Base-by-base conservation (phyloP, 2,888 invertebrate genomes). In the Nemurella pictetii region DNA sequence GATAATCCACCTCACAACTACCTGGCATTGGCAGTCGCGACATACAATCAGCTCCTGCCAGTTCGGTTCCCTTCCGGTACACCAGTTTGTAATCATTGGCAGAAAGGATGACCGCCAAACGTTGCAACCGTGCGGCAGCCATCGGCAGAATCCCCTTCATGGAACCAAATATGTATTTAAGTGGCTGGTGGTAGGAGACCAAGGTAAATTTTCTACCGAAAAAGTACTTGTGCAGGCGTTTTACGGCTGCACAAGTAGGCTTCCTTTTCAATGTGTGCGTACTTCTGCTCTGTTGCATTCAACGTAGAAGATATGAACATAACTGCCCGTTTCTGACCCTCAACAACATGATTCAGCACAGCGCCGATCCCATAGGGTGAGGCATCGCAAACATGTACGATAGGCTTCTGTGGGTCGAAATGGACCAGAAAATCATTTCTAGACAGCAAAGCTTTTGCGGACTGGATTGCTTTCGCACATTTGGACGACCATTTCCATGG, bases 161-260 rank as follows among this genome's bases (percentile, higher is more conserved):
- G 9, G 85, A 83, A 7, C 86, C 87, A 12, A 88, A 86, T 81
- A 88, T 87, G 20, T 80, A 74, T 3, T 84, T 83, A 29, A 88
- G 83, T 9, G 87, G 87, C 55, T 86, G 84, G 55, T 87, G 84
- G 84, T 87, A 87, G 0, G 87, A 87, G 36, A 87, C 85, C 35
- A 87, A 80, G 3, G 72, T 83, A 78, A 86, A 88, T 55, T 86
- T 84, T 26, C 86, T 83, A 0, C 87, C 88, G 84, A 87, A 87
- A 27, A 88, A 36, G 84, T 86, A 88, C 83, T 88, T 86, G 85
- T 88, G 86, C 30, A 88, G 87, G n/a, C 81, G 86, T 25, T 74
- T 83, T 4, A 85, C 82, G 9, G 25, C 84, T 83, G 85, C 83
- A 15, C 85, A 73, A 27, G 85, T 85, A 35, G 0, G 84, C 83